Conservation (phyloP, 2,113 vertebrate species). For the Typhlomys cinereus region DNA sequence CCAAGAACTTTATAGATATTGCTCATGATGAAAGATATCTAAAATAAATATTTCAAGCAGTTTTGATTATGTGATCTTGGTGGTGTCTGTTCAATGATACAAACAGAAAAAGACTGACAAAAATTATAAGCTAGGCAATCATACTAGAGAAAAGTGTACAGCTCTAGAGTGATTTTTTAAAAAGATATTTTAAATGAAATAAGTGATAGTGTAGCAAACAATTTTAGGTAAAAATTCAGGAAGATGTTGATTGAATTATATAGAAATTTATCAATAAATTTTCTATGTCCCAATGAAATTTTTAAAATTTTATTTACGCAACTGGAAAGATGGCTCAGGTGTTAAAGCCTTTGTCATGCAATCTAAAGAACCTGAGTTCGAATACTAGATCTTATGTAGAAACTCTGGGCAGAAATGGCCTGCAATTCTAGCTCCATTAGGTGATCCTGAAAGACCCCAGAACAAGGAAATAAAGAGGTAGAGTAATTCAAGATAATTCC, state of each 20-base stretch:
- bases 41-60: neutral
- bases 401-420: too few relatives aligned
- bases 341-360: too few relatives aligned
- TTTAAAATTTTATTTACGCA: too few relatives aligned
- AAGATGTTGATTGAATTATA: neutral
- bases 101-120: conserved; percentile 6
- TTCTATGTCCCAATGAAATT: neutral
- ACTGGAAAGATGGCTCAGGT: too few relatives aligned
- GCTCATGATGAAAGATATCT: conserved; percentile 8
- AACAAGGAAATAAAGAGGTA: too few relatives aligned
- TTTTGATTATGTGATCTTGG: conserved; percentile 11
- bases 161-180: neutral
- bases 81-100: neutral
- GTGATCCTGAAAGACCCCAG: too few relatives aligned
- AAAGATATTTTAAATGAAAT: neutral
- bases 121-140: neutral
- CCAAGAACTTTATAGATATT: conserved; percentile 14
- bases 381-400: too few relatives aligned
- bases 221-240: conserved; percentile 19
- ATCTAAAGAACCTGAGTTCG: too few relatives aligned
- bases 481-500: too few relatives aligned
- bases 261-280: neutral
- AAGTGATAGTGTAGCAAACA: neutral
- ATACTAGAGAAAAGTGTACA: neutral
- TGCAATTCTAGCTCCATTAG: too few relatives aligned